Evolutionary conservation across 2,113 vertebrate species (phyloP).

Genomic region (Xiphorhynchus elegans): DNA sequence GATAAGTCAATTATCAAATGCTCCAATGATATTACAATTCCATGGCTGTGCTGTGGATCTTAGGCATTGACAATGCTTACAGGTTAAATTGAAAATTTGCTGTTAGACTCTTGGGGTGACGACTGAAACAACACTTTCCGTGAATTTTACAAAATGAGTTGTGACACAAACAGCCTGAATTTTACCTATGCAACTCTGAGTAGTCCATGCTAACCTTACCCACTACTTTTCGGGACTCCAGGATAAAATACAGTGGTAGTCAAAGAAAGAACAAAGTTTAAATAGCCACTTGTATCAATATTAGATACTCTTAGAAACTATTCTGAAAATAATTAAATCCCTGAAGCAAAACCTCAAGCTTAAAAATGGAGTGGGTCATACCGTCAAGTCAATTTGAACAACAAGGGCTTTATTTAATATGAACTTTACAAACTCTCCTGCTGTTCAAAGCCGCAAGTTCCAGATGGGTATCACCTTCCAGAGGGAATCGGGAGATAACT

Average conservation of each 20-base stretch:
- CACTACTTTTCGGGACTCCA: neutral
- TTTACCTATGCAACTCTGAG: neutral
- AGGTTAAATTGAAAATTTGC: neutral
- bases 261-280: neutral
- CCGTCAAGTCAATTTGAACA: neutral
- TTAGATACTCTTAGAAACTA: neutral
- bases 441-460: neutral
- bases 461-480: neutral
- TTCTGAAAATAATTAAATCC: neutral
- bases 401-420: neutral
- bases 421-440: neutral
- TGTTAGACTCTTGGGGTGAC: neutral
- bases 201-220: neutral
- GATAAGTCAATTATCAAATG: neutral
- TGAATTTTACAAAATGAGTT: neutral
- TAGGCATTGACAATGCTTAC: neutral
- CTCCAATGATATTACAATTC: neutral
- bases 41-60: neutral
- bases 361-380: neutral
- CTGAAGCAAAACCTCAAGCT: neutral
- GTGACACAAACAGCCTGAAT: neutral
- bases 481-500: neutral
- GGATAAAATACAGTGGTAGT: neutral
- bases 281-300: neutral
- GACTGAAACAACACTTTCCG: neutral